phyloP scores from a whole-genome alignment of 2,113 vertebrate genomes.

The Apodemus sylvaticus region DNA sequence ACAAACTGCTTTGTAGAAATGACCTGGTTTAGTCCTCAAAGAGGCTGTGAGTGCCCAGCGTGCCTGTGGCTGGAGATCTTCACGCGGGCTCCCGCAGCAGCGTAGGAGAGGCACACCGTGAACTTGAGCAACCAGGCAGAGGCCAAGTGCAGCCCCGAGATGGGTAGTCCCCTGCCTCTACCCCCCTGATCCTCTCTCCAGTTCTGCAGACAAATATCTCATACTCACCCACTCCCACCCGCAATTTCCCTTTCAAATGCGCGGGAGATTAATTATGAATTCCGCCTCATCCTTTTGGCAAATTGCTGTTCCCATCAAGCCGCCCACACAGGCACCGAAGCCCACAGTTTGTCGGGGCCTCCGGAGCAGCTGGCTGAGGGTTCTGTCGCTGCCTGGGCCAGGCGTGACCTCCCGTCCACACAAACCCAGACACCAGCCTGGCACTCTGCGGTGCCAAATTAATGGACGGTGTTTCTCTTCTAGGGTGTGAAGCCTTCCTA shows the following conservation, averaged over 20 bases:
- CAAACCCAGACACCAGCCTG: no score
- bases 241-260: neutral
- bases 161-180: neutral
- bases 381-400: accelerated
- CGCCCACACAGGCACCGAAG: neutral
- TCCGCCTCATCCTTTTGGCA: neutral
- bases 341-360: neutral
- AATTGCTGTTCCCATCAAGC: neutral
- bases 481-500: neutral
- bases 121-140: no score
- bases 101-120: neutral
- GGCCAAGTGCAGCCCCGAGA: neutral
- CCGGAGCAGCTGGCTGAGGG: no score
- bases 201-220: neutral
- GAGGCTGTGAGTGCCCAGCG: neutral
- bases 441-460: accelerated
- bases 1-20: neutral
- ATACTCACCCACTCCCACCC: neutral
- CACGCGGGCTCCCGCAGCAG: neutral
- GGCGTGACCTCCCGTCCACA: accelerated
- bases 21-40: neutral
- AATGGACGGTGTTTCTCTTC: neutral
- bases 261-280: neutral
- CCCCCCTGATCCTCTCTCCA: neutral
- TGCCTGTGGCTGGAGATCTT: neutral